Evolutionary conservation across 2,797 vertebrate species (phyloP), one percentile per base, ranked within the genome.

Genomic region (Bradypodion pumilum): DNA sequence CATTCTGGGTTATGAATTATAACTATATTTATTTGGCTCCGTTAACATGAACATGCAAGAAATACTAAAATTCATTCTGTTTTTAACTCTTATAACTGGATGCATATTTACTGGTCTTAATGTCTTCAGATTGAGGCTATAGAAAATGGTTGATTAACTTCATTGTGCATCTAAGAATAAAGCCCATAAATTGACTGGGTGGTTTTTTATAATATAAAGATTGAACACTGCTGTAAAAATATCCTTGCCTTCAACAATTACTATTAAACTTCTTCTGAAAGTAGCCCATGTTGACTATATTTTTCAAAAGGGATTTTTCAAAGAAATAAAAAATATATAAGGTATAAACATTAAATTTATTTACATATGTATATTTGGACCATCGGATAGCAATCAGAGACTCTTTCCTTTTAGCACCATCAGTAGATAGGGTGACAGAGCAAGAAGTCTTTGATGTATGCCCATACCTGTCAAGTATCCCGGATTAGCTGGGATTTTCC

Each of bases 161-260:
- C 83, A 87, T 86, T 89, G 85, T 89, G 89, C 88, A 93, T 83
- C 78, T 84, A 89, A 87, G 69, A 80, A 44, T 88, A 90, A 91
- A 90, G 79, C 78, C 86, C 60, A 74, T 82, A 87, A 79, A 85
- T 85, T 87, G 88, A 88, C 82, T 78, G 74, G 83, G 80, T 68
- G 40, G 87, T 86, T 80, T 78, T 89, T 89, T 85, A n/a, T 85
- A 84, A 69, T 74, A 52, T 68, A 78, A 85, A 88, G 70, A 84
- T 44, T 88, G 73, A 83, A 78, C 59, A 74, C 42, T 7, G 83
- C 72, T 70, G 86, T 82, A 89, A 80, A 85, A 90, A 88, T 10
- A 37, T 72, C 89, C 81, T 81, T 89, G 88, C 74, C 85, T 92
- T 92, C 89, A 90, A 84, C 82, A 84, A 74, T 77, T 76, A 75